phyloP scores from a whole-genome alignment of 2,113 vertebrate species.

The Urocynchramus pylzowi region DNA sequence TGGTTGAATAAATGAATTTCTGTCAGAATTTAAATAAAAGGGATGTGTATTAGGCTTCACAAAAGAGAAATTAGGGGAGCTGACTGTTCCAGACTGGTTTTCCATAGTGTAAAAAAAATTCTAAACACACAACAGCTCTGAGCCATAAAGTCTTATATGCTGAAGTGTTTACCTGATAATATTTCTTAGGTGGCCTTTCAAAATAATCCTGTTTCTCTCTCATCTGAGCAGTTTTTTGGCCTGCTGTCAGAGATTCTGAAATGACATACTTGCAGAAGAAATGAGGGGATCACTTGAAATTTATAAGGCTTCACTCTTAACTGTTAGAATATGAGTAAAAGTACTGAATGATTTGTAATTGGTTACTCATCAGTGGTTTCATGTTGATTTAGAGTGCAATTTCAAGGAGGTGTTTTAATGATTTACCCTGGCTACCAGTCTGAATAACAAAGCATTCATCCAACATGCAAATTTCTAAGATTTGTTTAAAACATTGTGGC shows the following conservation, averaged over 20 bases:
- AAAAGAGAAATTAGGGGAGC: background rate
- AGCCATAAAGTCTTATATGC: background rate
- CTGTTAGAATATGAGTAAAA: background rate
- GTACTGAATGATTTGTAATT: background rate
- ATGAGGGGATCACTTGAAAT: background rate
- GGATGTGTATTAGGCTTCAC: background rate
- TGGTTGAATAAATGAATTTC: background rate
- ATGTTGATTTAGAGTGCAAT: background rate
- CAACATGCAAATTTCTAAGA: slow-evolving; percentile 1
- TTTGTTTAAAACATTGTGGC: background rate
- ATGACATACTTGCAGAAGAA: slow-evolving; percentile 4
- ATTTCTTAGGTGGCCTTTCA: background rate
- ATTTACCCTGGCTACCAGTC: background rate
- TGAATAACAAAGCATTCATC: slow-evolving; percentile 20
- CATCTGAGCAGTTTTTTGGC: background rate
- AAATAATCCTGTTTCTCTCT: background rate
- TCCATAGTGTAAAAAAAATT: background rate
- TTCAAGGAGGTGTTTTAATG: background rate
- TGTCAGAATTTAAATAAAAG: background rate
- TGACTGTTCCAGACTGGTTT: background rate
- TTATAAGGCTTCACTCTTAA: background rate
- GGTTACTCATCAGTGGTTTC: slow-evolving; percentile 17
- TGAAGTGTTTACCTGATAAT: background rate
- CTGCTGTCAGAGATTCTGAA: slow-evolving; percentile 6
- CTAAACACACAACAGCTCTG: background rate